Percentiles rank a stretch among this genome's conserved stretches.
Evolutionary conservation across 2,888 invertebrate species (phyloP).

Genomic region (Coenonympha arcania): DNA sequence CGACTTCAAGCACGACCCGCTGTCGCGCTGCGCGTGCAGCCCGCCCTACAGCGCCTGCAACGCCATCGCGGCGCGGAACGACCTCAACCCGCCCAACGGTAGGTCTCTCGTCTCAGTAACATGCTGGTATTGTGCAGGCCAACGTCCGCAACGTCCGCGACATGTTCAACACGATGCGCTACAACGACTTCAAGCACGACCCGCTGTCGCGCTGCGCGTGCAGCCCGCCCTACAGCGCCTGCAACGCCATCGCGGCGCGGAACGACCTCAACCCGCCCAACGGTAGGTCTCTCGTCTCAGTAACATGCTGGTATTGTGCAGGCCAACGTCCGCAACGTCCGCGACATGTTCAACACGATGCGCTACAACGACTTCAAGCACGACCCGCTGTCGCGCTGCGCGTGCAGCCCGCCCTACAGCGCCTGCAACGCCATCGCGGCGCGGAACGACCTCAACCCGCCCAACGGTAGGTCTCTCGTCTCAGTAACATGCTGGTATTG

Average conservation of each 20-base stretch:
- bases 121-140: no score
- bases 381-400: slow-evolving; percentile 79
- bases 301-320: no score
- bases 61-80: no score
- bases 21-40: no score
- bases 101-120: no score
- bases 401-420: slow-evolving; percentile 80
- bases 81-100: no score
- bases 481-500: no score
- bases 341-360: slow-evolving; percentile 73
- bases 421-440: slow-evolving; percentile 82
- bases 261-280: no score
- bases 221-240: slow-evolving; percentile 77
- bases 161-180: slow-evolving; percentile 76
- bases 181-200: slow-evolving; percentile 81
- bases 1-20: no score
- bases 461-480: slow-evolving; percentile 75
- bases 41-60: no score
- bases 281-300: no score
- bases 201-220: slow-evolving; percentile 79
- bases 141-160: slow-evolving; percentile 57
- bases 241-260: no score
- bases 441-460: slow-evolving; percentile 80
- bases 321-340: slow-evolving; percentile 70
- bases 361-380: slow-evolving; percentile 81